Evolutionary conservation across 2,113 vertebrate species (phyloP).

Genomic region (Psilopogon haemacephalus): DNA sequence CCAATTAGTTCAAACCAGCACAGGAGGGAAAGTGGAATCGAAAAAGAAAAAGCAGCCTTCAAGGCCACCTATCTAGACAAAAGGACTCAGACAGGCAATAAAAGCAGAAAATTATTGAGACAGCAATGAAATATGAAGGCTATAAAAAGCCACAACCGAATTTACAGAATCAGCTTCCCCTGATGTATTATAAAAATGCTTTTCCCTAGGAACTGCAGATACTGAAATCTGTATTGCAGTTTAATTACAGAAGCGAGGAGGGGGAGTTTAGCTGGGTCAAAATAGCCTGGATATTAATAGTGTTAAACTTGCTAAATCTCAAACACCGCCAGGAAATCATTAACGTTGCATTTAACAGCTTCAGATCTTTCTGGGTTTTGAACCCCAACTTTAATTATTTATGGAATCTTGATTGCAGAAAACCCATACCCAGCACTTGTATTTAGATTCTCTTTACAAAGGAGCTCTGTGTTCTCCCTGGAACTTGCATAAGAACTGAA

Average conservation of each 20-base stretch:
- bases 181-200: conserved; percentile 35
- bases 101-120: conserved; percentile 47
- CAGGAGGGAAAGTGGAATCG: conserved; percentile 25
- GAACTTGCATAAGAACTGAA: conserved; percentile 58
- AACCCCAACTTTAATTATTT: conserved; percentile 62
- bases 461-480: conserved; percentile 54
- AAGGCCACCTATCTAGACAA: conserved; percentile 48
- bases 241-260: neutral
- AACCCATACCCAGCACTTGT: conserved; percentile 11
- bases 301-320: conserved; percentile 23
- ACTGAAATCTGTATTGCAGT: conserved; percentile 1
- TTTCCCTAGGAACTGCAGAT: conserved; percentile 38
- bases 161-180: conserved; percentile 25
- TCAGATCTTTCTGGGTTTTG: conserved; percentile 49
- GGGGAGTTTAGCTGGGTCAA: neutral
- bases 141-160: conserved; percentile 54
- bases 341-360: conserved; percentile 46
- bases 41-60: neutral
- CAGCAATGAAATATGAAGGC: conserved; percentile 48
- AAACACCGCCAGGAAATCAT: conserved; percentile 50
- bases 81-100: conserved; percentile 33
- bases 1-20: no score
- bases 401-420: conserved; percentile 63
- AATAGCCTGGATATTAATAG: neutral
- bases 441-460: conserved; percentile 67